These are phyloP conservation scores for Sylvilagus floridanus DNA, from an alignment of 2,797 vertebrate species.

Conservation along the genomic window DNA sequence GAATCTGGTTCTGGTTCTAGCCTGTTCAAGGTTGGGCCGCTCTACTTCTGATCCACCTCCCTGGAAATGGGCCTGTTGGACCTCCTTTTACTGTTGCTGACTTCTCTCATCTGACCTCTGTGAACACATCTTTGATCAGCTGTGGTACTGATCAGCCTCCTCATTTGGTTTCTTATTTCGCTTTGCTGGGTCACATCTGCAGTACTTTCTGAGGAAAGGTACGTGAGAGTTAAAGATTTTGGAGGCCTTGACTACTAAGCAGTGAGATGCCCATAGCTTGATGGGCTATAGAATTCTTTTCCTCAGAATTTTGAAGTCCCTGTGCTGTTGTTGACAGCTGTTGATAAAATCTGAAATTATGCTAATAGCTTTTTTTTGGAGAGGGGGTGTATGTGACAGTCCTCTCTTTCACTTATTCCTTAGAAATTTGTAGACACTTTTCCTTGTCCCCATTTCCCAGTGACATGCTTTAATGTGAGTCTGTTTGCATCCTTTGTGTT, in stretches of 20 bases:
- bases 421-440: background rate
- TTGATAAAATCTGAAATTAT: constrained; percentile 20
- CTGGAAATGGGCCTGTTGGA: background rate
- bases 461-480: background rate
- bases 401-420: background rate
- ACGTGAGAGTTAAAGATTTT: background rate
- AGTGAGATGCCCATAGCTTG: background rate
- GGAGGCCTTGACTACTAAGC: background rate
- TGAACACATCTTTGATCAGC: background rate
- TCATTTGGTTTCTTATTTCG: constrained; percentile 22
- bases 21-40: no score
- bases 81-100: background rate
- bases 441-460: background rate
- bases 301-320: constrained; percentile 16
- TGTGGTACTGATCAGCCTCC: background rate
- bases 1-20: no score
- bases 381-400: background rate
- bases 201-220: constrained; percentile 13
- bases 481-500: background rate
- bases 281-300: constrained; percentile 22
- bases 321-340: background rate
- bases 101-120: background rate
- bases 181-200: background rate
- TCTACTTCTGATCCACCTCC: background rate
- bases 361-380: background rate